A percentile compares a stretch with the other conserved stretches of the same genome.
Evolutionary conservation across 92 coral and sea anemone genomes (phyloP).

Genomic region (Bergia puertoricense): DNA sequence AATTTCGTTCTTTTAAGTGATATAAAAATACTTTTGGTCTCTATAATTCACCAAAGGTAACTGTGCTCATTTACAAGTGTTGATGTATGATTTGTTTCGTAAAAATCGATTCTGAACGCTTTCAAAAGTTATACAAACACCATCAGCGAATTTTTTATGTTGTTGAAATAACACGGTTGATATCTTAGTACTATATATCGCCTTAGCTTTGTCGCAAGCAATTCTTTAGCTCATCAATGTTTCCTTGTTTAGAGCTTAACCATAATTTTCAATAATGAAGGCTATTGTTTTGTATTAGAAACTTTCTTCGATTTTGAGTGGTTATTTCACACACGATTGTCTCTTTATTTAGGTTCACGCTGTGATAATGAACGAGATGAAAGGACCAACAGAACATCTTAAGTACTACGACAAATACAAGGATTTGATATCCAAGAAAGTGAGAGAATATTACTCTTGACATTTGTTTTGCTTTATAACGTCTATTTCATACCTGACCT

Average conservation of each 20-base stretch:
- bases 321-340: no score
- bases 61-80: no score
- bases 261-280: no score
- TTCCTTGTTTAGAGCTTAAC: no score
- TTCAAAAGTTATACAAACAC: no score
- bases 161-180: background rate
- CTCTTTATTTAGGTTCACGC: conserved; percentile 67
- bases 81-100: no score
- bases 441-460: conserved; percentile 18
- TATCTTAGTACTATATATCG: background rate
- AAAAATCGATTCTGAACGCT: background rate
- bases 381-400: conserved; percentile 94
- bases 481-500: background rate
- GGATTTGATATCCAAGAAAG: conserved; percentile 88
- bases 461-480: background rate
- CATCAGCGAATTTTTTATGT: no score
- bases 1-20: background rate
- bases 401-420: conserved; percentile 92
- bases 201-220: background rate
- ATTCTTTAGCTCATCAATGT: background rate
- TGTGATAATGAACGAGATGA: conserved; percentile 83
- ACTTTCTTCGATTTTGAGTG: no score
- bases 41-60: no score
- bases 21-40: no score
- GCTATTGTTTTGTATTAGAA: no score